Conservation (phyloP, 2,797 vertebrate genomes). For the Thamnophis elegans region DNA sequence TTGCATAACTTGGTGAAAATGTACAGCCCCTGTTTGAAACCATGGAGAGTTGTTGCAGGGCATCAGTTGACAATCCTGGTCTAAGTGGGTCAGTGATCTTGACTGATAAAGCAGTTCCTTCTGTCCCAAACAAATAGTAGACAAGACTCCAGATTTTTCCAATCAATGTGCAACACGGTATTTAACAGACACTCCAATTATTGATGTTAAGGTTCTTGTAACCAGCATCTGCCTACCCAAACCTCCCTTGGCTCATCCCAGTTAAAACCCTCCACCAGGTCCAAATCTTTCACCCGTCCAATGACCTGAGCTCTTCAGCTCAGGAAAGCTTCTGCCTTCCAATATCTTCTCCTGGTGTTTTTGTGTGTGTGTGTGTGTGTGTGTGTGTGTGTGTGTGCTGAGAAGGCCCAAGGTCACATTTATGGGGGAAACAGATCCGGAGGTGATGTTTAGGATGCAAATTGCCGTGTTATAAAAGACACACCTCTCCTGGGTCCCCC, state of each 20-base stretch:
- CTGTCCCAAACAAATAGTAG: neutral
- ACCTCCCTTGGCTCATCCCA: neutral
- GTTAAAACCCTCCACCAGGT: neutral
- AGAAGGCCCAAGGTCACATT: neutral
- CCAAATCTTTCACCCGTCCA: neutral
- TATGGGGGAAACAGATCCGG: neutral
- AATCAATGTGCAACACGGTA: neutral
- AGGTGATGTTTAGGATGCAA: neutral
- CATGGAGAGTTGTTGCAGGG: neutral
- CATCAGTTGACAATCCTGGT: neutral
- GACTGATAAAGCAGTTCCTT: neutral
- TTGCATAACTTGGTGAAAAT: neutral
- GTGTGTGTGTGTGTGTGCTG: too few species aligned
- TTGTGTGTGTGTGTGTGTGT: too few species aligned
- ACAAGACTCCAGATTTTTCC: neutral
- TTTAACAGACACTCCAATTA: neutral
- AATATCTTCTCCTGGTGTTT: neutral
- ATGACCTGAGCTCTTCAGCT: neutral
- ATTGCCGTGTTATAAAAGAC: neutral
- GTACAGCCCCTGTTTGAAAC: neutral
- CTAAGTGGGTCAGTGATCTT: neutral
- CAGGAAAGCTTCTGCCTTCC: neutral
- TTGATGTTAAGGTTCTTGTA: neutral
- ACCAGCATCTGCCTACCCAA: neutral
- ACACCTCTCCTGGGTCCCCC: neutral